These are phyloP conservation scores for Drosophila pseudotakahashii DNA, from an alignment of 2,888 invertebrate species.

Conservation along the genomic window DNA sequence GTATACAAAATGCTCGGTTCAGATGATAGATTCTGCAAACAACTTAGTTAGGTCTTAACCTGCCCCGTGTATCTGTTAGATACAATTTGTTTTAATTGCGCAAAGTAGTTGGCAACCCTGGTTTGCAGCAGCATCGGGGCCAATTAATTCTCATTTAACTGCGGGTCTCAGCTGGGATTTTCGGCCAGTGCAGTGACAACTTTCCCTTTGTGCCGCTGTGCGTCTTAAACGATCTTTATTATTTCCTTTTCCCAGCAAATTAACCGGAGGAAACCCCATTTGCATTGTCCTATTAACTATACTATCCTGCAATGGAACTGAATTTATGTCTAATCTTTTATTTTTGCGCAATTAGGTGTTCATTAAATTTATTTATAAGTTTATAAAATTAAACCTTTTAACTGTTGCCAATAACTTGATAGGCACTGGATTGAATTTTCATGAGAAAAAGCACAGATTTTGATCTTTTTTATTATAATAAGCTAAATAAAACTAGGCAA, in stretches of 20 bases:
- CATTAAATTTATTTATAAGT: too few species aligned
- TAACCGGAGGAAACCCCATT: conserved; percentile 10
- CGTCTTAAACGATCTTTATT: conserved; percentile 41
- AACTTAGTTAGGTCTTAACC: conserved; percentile 22
- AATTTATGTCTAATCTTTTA: too few species aligned
- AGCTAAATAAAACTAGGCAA: too few species aligned
- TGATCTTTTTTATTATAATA: too few species aligned
- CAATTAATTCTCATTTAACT: conserved; percentile 79
- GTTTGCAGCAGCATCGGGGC: conserved; percentile 47
- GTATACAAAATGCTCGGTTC: not conserved
- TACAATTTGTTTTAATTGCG: conserved; percentile 81
- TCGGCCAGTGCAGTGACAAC: conserved; percentile 36
- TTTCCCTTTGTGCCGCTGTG: conserved; percentile 24
- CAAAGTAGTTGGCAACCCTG: conserved; percentile 75
- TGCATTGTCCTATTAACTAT: not conserved
- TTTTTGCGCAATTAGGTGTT: too few species aligned
- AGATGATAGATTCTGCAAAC: too few species aligned
- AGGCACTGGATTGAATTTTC: too few species aligned
- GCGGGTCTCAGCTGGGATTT: conserved; percentile 63
- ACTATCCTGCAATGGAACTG: too few species aligned
- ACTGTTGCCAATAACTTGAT: too few species aligned
- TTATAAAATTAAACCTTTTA: too few species aligned
- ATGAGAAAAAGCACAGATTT: too few species aligned
- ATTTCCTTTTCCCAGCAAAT: conserved; percentile 52
- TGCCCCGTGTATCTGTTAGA: conserved; percentile 62